These are phyloP conservation scores for Sitodiplosis mosellana DNA, from an alignment of 1,140 invertebrate species.

Conservation along the genomic window DNA sequence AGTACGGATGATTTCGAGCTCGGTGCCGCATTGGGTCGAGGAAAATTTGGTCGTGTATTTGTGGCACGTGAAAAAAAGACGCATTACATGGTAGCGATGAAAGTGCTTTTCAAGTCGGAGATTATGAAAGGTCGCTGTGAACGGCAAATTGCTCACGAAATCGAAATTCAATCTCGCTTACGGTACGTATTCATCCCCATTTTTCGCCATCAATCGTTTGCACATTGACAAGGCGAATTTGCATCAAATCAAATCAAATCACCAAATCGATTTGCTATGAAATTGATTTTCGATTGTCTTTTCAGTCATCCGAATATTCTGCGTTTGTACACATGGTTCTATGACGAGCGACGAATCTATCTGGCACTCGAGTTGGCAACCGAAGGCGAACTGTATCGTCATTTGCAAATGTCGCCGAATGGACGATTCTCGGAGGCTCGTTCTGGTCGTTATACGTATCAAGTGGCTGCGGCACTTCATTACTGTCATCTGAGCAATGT, in stretches of 20 bases:
- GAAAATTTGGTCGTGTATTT: constrained; percentile 85
- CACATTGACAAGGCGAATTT: too few relatives aligned
- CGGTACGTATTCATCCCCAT: constrained; percentile 28
- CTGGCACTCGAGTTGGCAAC: constrained; percentile 85
- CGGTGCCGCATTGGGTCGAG: constrained; percentile 63
- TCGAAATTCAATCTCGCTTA: constrained; percentile 89
- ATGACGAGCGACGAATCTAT: constrained; percentile 76
- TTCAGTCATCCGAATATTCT: constrained; percentile 80
- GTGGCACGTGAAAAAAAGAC: constrained; percentile 71
- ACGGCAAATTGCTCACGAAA: constrained; percentile 73
- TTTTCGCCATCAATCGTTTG: too few relatives aligned
- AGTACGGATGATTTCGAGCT: constrained; percentile 65
- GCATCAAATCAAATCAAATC: too few relatives aligned
- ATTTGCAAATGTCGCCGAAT: constrained; percentile 45
- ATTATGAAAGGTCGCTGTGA: constrained; percentile 56
- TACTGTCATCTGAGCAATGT: constrained; percentile 82
- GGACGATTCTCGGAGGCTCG: constrained; percentile 47
- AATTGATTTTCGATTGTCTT: constrained; percentile 10
- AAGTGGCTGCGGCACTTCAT: constrained; percentile 76
- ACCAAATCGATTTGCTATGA: too few relatives aligned
- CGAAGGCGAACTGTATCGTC: constrained; percentile 72
- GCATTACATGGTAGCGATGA: constrained; percentile 76
- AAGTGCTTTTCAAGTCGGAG: constrained; percentile 79
- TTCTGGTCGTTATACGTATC: constrained; percentile 65
- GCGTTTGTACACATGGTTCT: constrained; percentile 76